Evolutionary conservation across 1,140 invertebrate genomes (phyloP).

Genomic region (Elymnias hypermnestra): DNA sequence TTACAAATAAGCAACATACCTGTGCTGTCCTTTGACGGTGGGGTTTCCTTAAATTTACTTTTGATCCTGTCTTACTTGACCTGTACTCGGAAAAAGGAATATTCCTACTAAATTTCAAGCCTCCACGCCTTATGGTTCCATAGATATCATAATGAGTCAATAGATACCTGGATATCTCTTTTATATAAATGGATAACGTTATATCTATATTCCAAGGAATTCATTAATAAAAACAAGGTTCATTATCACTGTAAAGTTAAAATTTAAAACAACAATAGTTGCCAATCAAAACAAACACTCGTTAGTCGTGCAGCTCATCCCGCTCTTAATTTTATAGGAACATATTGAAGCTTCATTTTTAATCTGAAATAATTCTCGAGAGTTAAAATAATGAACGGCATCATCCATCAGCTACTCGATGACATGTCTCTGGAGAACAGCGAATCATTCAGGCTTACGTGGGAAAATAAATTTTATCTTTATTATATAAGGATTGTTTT

Average conservation of each 20-base stretch:
- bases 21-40: too few species aligned
- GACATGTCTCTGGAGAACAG: conserved; percentile 3
- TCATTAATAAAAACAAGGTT: neutral
- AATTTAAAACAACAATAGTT: neutral
- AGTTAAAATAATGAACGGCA: conserved; percentile 11
- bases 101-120: too few species aligned
- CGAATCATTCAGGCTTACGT: neutral
- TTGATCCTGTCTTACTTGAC: too few species aligned
- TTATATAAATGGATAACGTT: too few species aligned
- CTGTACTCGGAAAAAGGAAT: too few species aligned
- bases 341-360: conserved; percentile 2
- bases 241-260: too few species aligned
- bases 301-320: neutral
- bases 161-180: too few species aligned
- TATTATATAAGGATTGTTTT: neutral
- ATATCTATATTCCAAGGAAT: too few species aligned
- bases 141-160: too few species aligned
- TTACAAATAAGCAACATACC: too few species aligned
- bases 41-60: too few species aligned
- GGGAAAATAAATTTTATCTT: neutral
- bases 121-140: too few species aligned
- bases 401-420: conserved; percentile 15
- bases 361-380: conserved; percentile 1
- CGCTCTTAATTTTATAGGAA: neutral
- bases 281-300: neutral